Conservation (phyloP, 2,113 vertebrate species). For the Cheirogaleus medius region DNA sequence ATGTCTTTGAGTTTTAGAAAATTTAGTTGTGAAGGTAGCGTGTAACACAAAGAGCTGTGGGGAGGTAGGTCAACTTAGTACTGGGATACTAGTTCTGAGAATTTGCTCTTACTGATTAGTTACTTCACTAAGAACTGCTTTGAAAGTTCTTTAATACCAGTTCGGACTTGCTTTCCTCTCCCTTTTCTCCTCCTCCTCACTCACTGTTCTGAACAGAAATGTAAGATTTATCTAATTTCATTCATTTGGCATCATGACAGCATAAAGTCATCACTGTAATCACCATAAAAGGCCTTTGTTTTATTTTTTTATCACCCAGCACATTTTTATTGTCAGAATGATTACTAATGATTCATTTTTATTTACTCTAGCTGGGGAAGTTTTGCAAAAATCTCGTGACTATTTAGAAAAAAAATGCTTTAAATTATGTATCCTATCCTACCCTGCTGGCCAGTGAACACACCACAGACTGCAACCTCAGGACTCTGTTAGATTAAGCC, state of each 20-base stretch:
- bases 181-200: neutral
- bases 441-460: neutral
- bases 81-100: neutral
- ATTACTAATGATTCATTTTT: constrained; percentile 70
- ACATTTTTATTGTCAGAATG: constrained; percentile 73
- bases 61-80: neutral
- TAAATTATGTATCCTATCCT: constrained; percentile 50
- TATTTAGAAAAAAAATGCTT: constrained; percentile 55
- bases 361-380: constrained; percentile 68
- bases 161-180: neutral
- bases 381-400: constrained; percentile 66
- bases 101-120: neutral
- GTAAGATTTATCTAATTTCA: constrained; percentile 28
- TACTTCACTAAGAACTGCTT: neutral
- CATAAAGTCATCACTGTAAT: constrained; percentile 46
- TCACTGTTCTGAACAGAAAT: neutral
- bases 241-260: constrained; percentile 16
- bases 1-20: neutral
- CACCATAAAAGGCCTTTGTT: constrained; percentile 68
- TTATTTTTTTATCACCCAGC: constrained; percentile 66
- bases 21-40: neutral
- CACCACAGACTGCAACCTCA: neutral
- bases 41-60: neutral
- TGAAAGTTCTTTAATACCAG: neutral
- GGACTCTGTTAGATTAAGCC: neutral